Base-by-base conservation (phyloP, 2,797 vertebrate genomes). In the Hyperoplus lanceolatus region DNA sequence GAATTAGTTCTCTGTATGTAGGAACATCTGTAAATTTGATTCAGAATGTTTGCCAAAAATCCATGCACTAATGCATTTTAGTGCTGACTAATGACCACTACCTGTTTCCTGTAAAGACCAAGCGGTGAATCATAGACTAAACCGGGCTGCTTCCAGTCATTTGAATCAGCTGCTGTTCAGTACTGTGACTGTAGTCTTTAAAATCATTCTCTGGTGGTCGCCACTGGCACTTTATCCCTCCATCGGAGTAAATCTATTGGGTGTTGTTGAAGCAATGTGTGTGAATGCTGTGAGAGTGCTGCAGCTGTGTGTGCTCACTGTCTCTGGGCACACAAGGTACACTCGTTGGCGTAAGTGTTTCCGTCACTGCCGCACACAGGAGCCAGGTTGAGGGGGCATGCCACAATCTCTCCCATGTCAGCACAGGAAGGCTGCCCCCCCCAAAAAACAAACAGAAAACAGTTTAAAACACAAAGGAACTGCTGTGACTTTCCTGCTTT, bases 331-430 rank as follows among this genome's bases (percentile, higher is more conserved):
- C 95, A 95, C 84, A 95, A 82, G 6, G 45, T 14, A 38, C 95
- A 96, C 84, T 95, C 94, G 21, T 96, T 95, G 69, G 90, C 70
- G 1, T 95, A 95, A 5, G 93, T 95, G 79, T 87, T 86, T 62
- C 94, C 93, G 68, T 97, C 95, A 0, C 89, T 96, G 70, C 96
- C 96, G 43, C 96, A 97, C 49, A 97, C 93, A 0, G 96, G 96
- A 42, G 61, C 90, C 0, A 94, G 63, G 88, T 95, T 92, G 78
- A 95, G 64, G 11, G 96, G 93, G 63, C 96, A 96, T 0, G 92
- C 93, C 45, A 70, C 0, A 1, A 90, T 80, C 42, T 90, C 74
- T 0, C 16, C 67, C 41, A 64, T 39, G 6, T 72, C 55, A 42
- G 85, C 78, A 73, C 95, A 95, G 9, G 21, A 29, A 0, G 95